phyloP scores from a whole-genome alignment of 2,888 invertebrate species.

The Crocallis elinguaria region DNA sequence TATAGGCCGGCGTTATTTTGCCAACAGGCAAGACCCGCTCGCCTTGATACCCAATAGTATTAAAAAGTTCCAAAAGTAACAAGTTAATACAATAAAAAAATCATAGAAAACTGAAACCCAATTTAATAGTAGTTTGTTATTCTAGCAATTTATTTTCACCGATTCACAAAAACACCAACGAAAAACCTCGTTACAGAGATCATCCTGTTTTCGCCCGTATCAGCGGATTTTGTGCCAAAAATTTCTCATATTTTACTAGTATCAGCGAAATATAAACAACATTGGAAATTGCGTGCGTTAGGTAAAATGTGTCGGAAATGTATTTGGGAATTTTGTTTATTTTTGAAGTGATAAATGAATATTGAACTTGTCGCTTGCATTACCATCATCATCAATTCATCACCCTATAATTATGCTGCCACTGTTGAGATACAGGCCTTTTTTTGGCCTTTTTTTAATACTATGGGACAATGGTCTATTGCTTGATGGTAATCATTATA shows the following conservation, averaged over 20 bases:
- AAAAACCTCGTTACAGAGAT: slow-evolving; percentile 13
- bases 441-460: too few species aligned
- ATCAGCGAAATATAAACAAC: slow-evolving; percentile 17
- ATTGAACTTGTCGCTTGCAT: neutral
- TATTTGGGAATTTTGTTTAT: neutral
- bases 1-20: too few species aligned
- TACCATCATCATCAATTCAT: neutral
- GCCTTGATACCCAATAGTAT: too few species aligned
- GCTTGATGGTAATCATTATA: too few species aligned
- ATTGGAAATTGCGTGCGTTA: slow-evolving; percentile 12
- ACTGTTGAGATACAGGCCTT: too few species aligned
- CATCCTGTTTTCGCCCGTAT: slow-evolving; percentile 6
- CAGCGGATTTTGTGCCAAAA: slow-evolving; percentile 15
- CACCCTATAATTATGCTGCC: neutral
- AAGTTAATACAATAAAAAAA: too few species aligned
- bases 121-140: neutral
- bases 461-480: too few species aligned
- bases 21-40: too few species aligned
- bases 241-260: slow-evolving; percentile 15
- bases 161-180: neutral
- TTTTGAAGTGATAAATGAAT: neutral
- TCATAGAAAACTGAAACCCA: neutral
- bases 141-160: neutral
- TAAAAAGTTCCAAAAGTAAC: too few species aligned
- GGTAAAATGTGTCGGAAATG: neutral